Evolutionary conservation across 2,797 vertebrate species (phyloP), one percentile per base, ranked within the genome.

Genomic region (Zalophus californianus): DNA sequence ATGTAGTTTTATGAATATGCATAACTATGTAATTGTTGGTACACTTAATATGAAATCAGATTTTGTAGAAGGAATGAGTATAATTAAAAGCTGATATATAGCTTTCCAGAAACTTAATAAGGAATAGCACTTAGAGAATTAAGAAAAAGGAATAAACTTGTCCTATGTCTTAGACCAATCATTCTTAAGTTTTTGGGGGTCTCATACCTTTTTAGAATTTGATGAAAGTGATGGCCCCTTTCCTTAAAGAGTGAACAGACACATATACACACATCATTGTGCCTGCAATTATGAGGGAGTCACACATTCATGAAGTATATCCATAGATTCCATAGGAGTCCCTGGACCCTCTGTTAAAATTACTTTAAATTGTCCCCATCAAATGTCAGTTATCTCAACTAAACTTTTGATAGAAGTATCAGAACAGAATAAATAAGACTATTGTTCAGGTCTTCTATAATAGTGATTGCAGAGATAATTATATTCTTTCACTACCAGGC

Each of bases 1-100:
- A 21, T 87, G 7, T 82, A 50, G 27, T 90, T 95, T 27, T 72
- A 20, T 96, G 93, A 88, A 35, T 86, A 93, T 86, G 27, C 15
- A n/a, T 93, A 92, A 93, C 38, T 80, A 60, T 35, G 20, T 80
- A 60, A 84, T 68, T 91, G 44, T 64, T 97, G 29, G 13, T 83
- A 87, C 56, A 68, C 68, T 82, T 90, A 96, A 93, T 86, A 96
- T 83, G 96, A 96, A 96, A 91, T 95, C 50, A 94, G 91, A 93
- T 85, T 90, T 87, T 84, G 86, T 64, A 70, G 48, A 85, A 64
- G n/a, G 11, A 90, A 79, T 16, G 72, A 73, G 83, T 86, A 73
- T 70, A 91, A 96, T 94, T 95, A 86, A 95, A 97, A 94, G 44
- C 41, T 96, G 62, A 95, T 58, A 68, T 64, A 52, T 90, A 85